Percentiles rank a stretch among this genome's conserved stretches.
These are phyloP conservation scores for Dreissena polymorpha DNA, from an alignment of 1,140 invertebrate genomes.

Conservation along the genomic window DNA sequence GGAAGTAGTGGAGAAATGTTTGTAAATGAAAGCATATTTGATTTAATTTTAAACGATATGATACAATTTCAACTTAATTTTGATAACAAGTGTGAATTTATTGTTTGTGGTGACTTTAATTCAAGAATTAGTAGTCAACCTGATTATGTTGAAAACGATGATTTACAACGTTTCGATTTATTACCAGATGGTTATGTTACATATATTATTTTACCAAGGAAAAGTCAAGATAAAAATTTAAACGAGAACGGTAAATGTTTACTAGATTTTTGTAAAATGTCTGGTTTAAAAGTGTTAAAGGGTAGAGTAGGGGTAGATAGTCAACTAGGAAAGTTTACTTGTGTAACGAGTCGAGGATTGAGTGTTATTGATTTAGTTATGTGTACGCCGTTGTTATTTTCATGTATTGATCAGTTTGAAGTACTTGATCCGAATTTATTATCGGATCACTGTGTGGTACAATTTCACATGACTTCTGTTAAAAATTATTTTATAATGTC, in stretches of 20 bases:
- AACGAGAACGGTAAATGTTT: constrained; percentile 19
- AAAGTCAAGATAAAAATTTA: constrained; percentile 5
- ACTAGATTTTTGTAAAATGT: constrained; percentile 7
- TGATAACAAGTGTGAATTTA: constrained; percentile 1
- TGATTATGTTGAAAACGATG: constrained; percentile 20
- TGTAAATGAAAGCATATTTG: constrained; percentile 13
- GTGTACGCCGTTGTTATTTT: constrained; percentile 9
- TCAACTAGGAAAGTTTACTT: constrained; percentile 17
- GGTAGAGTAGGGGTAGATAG: constrained; percentile 4
- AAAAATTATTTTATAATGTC: background rate
- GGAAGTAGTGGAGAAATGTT: constrained; percentile 23
- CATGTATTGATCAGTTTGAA: background rate
- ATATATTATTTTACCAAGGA: constrained; percentile 7
- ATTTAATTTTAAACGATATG: constrained; percentile 10
- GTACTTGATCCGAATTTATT: constrained; percentile 8
- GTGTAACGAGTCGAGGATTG: constrained; percentile 1
- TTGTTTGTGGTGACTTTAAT: background rate
- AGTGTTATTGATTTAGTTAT: constrained; percentile 30
- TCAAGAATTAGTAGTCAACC: background rate
- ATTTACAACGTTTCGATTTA: background rate
- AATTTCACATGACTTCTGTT: background rate
- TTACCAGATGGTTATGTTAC: constrained; percentile 23
- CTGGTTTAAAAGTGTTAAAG: background rate
- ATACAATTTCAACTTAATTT: background rate
- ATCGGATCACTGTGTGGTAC: constrained; percentile 7